phyloP scores from a whole-genome alignment of 1,140 invertebrate species.

The Cardiocondyla obscurior region DNA sequence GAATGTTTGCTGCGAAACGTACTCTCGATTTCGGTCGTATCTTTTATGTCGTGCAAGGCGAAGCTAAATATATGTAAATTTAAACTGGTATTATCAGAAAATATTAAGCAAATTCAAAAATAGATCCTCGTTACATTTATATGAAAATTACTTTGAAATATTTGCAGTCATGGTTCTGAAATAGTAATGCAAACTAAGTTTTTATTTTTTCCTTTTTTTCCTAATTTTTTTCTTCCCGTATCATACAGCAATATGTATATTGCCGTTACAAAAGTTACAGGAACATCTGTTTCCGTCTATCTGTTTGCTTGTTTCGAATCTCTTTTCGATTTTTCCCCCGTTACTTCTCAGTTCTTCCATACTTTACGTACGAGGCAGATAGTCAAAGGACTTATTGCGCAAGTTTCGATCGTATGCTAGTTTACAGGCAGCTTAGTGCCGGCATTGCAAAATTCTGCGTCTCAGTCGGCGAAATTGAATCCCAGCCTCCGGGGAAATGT shows the following conservation, averaged over 20 bases:
- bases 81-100: background rate
- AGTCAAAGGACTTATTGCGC: slow-evolving; percentile 73
- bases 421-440: slow-evolving; percentile 72
- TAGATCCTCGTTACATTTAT: background rate
- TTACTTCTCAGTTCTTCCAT: slow-evolving; percentile 12
- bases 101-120: background rate
- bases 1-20: background rate
- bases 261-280: background rate
- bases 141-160: no score
- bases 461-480: slow-evolving; percentile 78
- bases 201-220: no score
- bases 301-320: slow-evolving; percentile 5
- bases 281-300: slow-evolving; percentile 1
- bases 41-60: background rate
- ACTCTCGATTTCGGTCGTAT: background rate
- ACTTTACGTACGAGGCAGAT: slow-evolving; percentile 43
- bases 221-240: background rate
- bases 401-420: slow-evolving; percentile 69
- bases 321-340: slow-evolving; percentile 7
- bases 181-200: background rate
- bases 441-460: slow-evolving; percentile 73
- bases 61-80: background rate
- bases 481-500: slow-evolving; percentile 76
- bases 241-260: background rate
- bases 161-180: background rate